These are phyloP conservation scores for Bactericera cockerelli DNA, from an alignment of 1,140 invertebrate genomes.

Conservation along the genomic window DNA sequence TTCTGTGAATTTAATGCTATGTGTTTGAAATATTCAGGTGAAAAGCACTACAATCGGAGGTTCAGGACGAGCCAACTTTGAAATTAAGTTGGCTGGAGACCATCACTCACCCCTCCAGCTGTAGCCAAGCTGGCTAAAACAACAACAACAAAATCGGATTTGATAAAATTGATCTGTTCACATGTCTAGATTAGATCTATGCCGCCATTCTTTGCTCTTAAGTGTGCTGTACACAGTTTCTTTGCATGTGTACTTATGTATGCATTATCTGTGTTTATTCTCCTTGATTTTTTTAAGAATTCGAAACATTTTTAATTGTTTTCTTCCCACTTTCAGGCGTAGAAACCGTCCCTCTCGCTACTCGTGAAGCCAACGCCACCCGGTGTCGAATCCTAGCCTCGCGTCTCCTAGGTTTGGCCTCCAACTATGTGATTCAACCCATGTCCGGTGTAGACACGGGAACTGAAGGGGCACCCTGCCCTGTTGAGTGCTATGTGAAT, in stretches of 20 bases:
- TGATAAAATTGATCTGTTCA: no score
- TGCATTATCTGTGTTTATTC: no score
- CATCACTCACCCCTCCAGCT: no score
- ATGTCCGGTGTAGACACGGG: conserved; percentile 60
- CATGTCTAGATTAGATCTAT: background rate
- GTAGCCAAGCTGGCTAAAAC: no score
- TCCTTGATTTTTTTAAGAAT: no score
- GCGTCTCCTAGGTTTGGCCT: conserved; percentile 59
- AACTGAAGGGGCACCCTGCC: conserved; percentile 46
- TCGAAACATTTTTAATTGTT: background rate
- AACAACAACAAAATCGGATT: no score
- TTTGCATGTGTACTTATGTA: no score
- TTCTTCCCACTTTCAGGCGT: conserved; percentile 39
- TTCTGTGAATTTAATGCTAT: background rate
- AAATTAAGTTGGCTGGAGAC: no score
- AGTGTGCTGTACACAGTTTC: no score
- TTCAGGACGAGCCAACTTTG: no score
- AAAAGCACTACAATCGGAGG: no score
- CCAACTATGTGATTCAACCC: conserved; percentile 64
- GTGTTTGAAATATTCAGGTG: background rate
- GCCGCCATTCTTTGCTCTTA: background rate
- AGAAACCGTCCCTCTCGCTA: conserved; percentile 46
- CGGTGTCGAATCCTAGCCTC: conserved; percentile 57
- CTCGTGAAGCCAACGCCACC: conserved; percentile 52
- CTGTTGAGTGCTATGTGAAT: conserved; percentile 68